phyloP scores from a whole-genome alignment of 2,888 invertebrate species.

The Luperina testacea region DNA sequence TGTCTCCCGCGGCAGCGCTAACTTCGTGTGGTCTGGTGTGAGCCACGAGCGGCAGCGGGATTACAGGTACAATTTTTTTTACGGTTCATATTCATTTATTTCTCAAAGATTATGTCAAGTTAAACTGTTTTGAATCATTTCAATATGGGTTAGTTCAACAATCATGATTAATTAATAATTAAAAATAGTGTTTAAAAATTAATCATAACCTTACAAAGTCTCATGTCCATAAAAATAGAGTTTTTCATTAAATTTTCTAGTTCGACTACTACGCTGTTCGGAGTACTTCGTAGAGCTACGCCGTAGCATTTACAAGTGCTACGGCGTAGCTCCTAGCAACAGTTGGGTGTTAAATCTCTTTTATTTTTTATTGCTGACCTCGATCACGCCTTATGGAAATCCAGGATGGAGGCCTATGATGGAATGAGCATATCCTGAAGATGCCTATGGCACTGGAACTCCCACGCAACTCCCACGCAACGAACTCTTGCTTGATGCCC shows the following conservation, averaged over 20 bases:
- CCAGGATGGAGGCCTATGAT: too few relatives aligned
- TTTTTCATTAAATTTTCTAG: background rate
- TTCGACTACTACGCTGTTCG: too few relatives aligned
- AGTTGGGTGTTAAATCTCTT: background rate
- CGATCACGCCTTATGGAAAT: too few relatives aligned
- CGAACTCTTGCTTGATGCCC: too few relatives aligned
- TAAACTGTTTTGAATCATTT: background rate
- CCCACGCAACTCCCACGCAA: too few relatives aligned
- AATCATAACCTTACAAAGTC: background rate
- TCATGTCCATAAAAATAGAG: background rate
- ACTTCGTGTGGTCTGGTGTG: conserved; percentile 68
- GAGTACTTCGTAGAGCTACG: background rate
- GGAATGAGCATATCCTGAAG: too few relatives aligned
- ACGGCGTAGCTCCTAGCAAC: conserved; percentile 9
- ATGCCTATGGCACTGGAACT: too few relatives aligned
- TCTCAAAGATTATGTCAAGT: too few relatives aligned
- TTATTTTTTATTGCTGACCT: too few relatives aligned
- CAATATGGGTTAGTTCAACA: background rate
- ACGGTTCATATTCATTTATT: too few relatives aligned
- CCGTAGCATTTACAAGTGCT: background rate
- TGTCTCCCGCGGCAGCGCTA: conserved; percentile 76
- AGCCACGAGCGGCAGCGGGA: conserved; percentile 59
- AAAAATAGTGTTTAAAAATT: background rate
- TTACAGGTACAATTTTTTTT: background rate
- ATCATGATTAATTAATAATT: background rate